These are phyloP conservation scores for Gymnoscopelus braueri DNA, from an alignment of 2,797 vertebrate species.

Conservation along the genomic window DNA sequence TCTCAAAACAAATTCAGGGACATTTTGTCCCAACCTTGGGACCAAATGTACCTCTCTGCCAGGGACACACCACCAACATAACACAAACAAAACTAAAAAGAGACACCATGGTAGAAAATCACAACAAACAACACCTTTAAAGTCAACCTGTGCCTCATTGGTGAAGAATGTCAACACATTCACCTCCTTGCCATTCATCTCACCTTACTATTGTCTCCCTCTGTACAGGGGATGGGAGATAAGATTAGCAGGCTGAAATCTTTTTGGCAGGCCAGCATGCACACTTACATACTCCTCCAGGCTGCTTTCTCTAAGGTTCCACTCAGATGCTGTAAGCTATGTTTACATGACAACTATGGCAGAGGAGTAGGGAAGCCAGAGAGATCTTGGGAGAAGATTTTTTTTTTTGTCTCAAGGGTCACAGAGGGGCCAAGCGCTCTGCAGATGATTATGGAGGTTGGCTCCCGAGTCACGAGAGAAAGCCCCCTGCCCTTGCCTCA, in stretches of 20 bases:
- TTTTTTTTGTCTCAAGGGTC: conserved; percentile 36
- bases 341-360: conserved; percentile 54
- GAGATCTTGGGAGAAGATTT: conserved; percentile 40
- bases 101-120: conserved; percentile 31
- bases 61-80: conserved; percentile 46
- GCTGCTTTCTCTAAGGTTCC: conserved; percentile 26
- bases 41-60: conserved; percentile 48
- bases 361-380: conserved; percentile 33
- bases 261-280: conserved; percentile 38
- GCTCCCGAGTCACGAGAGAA: background rate
- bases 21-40: conserved; percentile 33
- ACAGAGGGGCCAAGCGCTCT: conserved; percentile 19
- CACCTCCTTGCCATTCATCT: conserved; percentile 50
- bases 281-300: conserved; percentile 18
- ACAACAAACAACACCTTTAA: conserved; percentile 46
- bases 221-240: conserved; percentile 49
- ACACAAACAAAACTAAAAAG: conserved; percentile 8
- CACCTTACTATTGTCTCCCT: conserved; percentile 54
- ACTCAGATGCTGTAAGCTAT: conserved; percentile 33
- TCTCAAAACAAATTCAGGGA: conserved; percentile 50
- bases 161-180: conserved; percentile 72
- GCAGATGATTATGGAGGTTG: conserved; percentile 33
- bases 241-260: conserved; percentile 53
- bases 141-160: conserved; percentile 44
- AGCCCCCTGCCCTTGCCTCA: conserved; percentile 17